Percentiles rank a stretch among this genome's conserved stretches.
These are phyloP conservation scores for Danio rerio DNA, from an alignment of 2,113 vertebrate species.

Conservation along the genomic window DNA sequence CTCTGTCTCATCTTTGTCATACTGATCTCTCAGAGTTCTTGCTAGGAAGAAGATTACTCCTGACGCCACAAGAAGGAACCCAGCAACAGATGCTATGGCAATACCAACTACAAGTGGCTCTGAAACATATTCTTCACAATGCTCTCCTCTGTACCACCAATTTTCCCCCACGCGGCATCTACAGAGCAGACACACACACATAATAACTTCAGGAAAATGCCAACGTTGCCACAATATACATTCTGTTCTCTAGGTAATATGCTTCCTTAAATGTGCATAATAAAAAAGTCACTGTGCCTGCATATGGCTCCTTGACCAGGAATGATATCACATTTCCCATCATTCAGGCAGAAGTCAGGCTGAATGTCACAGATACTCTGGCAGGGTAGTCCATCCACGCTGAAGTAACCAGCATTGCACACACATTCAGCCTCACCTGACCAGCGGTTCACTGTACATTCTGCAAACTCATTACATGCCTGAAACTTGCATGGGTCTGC, in stretches of 20 bases:
- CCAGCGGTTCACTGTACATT: slow-evolving; percentile 87
- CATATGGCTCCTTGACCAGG: slow-evolving; percentile 83
- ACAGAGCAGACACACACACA: slow-evolving; percentile 12
- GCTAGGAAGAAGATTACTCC: slow-evolving; percentile 86
- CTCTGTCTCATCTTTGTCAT: slow-evolving; percentile 78
- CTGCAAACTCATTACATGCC: slow-evolving; percentile 91
- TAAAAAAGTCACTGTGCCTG: slow-evolving; percentile 24
- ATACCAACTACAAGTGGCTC: slow-evolving; percentile 89
- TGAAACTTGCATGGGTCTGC: slow-evolving; percentile 96
- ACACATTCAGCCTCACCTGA: slow-evolving; percentile 81
- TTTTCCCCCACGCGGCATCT: slow-evolving; percentile 93
- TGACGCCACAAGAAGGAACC: slow-evolving; percentile 84
- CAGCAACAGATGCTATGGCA: slow-evolving; percentile 83
- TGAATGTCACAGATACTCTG: slow-evolving; percentile 89
- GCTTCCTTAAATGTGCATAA: background rate
- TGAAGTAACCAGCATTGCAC: slow-evolving; percentile 84
- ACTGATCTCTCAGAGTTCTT: slow-evolving; percentile 81
- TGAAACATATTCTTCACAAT: slow-evolving; percentile 90
- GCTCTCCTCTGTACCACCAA: slow-evolving; percentile 96
- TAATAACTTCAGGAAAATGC: background rate
- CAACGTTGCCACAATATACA: background rate
- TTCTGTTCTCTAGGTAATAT: background rate
- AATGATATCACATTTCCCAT: slow-evolving; percentile 92
- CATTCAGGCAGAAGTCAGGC: slow-evolving; percentile 89
- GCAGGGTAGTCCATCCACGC: slow-evolving; percentile 88